These are phyloP conservation scores for Euphydryas editha DNA, from an alignment of 2,888 invertebrate genomes.

Conservation along the genomic window DNA sequence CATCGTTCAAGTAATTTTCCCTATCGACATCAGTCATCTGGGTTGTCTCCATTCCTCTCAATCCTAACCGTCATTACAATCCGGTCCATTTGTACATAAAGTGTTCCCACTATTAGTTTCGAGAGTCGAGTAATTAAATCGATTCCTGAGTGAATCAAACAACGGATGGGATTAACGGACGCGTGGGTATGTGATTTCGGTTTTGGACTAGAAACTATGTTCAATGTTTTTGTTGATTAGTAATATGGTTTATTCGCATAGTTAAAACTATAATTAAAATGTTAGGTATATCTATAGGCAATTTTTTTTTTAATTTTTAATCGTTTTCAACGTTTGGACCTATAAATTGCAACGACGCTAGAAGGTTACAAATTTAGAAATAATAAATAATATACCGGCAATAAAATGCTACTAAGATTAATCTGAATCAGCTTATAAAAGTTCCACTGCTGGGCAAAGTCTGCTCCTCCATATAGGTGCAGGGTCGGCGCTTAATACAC, in stretches of 20 bases:
- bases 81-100: conserved; percentile 62
- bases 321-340: too few species aligned
- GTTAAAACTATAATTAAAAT: background rate
- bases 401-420: too few species aligned
- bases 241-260: background rate
- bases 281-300: too few species aligned
- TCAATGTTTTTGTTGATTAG: background rate
- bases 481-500: too few species aligned
- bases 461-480: too few species aligned
- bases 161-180: conserved; percentile 22
- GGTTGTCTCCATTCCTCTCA: conserved; percentile 44
- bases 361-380: too few species aligned
- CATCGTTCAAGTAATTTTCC: background rate
- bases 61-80: conserved; percentile 61
- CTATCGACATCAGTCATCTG: conserved; percentile 12
- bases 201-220: background rate
- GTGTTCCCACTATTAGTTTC: conserved; percentile 59
- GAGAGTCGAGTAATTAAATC: conserved; percentile 59
- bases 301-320: too few species aligned
- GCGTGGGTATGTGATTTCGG: conserved; percentile 29
- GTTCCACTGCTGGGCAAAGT: too few species aligned
- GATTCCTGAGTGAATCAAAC: conserved; percentile 55
- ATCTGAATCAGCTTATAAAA: too few species aligned
- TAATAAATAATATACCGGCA: too few species aligned
- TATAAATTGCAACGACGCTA: too few species aligned